These are phyloP conservation scores for Rhynchonema sp. DNA, from an alignment of 2,888 invertebrate genomes.

Conservation along the genomic window DNA sequence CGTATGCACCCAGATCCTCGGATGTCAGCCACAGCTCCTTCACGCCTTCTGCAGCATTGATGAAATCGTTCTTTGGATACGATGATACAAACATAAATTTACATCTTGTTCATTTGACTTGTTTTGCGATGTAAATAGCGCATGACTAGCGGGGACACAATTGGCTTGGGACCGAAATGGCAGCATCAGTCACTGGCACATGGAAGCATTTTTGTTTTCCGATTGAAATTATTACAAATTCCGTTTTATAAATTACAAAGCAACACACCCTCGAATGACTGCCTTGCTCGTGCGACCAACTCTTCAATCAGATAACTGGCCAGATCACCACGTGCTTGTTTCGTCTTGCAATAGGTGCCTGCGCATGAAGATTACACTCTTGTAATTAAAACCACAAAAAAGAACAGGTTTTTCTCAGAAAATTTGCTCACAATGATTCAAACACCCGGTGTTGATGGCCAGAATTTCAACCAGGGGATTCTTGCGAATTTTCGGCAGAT, in stretches of 20 bases:
- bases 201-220: no score
- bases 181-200: no score
- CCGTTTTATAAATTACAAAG: no score
- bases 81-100: no score
- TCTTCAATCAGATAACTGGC: conserved; percentile 76
- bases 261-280: conserved; percentile 12
- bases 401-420: not conserved
- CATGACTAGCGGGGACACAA: no score
- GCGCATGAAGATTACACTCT: not conserved
- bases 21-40: conserved; percentile 92
- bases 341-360: conserved; percentile 84
- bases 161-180: no score
- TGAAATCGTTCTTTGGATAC: no score
- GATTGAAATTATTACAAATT: no score
- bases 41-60: conserved; percentile 70
- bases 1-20: conserved; percentile 93
- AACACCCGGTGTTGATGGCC: conserved; percentile 23
- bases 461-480: conserved; percentile 89
- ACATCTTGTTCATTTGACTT: no score
- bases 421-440: not conserved
- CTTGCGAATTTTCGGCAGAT: conserved; percentile 76
- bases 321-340: conserved; percentile 86
- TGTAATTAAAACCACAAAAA: not conserved
- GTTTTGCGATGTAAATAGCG: no score
- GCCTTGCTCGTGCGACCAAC: conserved; percentile 62